Evolutionary conservation across 2,888 invertebrate genomes (phyloP), one percentile per base, ranked within the genome.

Genomic region (Girardia tigrina): DNA sequence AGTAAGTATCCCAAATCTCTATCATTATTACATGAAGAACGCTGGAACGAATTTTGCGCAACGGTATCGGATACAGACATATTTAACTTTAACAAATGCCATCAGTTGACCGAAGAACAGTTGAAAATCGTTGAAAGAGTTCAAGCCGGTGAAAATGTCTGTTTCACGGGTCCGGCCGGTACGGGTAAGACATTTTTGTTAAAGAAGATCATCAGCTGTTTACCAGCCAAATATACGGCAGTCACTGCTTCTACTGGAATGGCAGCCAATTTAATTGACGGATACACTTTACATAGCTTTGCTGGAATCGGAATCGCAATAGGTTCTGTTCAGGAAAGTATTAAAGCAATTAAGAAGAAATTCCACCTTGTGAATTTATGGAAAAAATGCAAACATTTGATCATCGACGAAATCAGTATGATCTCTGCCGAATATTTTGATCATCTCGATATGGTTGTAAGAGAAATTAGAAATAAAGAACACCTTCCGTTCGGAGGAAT

Each of bases 321-420:
- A 4, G 29, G 6, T 28, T 56, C 73, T 42, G 26, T 73, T 56
- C n/a, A 8, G 8, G 29, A 8, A 26, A 36, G 28, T 36, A 73
- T 28, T 42, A 26, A 8, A 27, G 81, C 82, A 77, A 78, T 83
- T 26, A 83, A 82, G 16, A 81, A 81, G 0, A 78, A 81, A 26
- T 79, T 80, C 0, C 80, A 79, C 70, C 80, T 83, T 16, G 80
- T 81, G 2, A 80, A 81, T 76, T 82, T 83, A 75, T 86, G 85
- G 85, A 88, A 89, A 78, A 90, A 89, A 83, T 93, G 92, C 80
- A 90, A 89, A 83, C 90, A 91, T 84, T 87, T 94, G 72, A 90
- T 93, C 79, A 92, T 95, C 80, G 95, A 95, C 85, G 95, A 95
- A 86, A 91, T 95, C 79, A 94, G 94, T 0, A 94, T 95, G 94